A percentile compares a stretch with the other conserved stretches of the same genome.
These are phyloP conservation scores for Cepphus grylle DNA, from an alignment of 2,113 vertebrate species.

Conservation along the genomic window DNA sequence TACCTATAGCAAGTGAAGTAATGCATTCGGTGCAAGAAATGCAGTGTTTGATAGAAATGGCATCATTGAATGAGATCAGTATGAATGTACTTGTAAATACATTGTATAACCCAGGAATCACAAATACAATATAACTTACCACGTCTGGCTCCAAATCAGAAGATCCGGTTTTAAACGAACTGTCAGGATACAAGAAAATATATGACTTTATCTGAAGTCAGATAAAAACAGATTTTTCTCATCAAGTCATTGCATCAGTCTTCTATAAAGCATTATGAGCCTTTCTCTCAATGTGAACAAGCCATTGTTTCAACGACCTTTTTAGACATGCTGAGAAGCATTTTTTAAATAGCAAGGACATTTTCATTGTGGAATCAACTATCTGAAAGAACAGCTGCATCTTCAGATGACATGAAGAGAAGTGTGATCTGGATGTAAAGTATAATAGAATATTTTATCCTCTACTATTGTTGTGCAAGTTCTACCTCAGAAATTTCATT, in stretches of 20 bases:
- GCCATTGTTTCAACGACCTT: constrained; percentile 54
- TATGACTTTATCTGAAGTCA: not conserved
- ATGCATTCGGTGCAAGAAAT: not conserved
- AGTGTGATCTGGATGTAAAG: constrained; percentile 51
- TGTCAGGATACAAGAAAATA: not conserved
- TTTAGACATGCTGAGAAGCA: constrained; percentile 61
- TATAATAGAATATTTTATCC: not conserved
- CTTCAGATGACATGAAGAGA: constrained; percentile 64
- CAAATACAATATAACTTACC: not conserved
- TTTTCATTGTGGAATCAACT: constrained; percentile 75
- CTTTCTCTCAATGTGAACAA: not conserved
- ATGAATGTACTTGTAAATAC: not conserved
- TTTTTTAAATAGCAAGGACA: constrained; percentile 71
- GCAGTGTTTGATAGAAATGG: not conserved
- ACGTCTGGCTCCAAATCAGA: not conserved
- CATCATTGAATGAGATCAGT: not conserved
- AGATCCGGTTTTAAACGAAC: not conserved
- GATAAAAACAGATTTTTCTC: not conserved
- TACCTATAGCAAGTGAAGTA: not conserved
- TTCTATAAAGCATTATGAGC: constrained; percentile 20
- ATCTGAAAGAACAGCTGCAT: constrained; percentile 73
- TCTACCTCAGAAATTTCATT: constrained; percentile 18
- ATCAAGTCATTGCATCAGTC: not conserved
- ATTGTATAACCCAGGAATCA: not conserved
- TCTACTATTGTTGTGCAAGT: not conserved